Conservation (phyloP, 1,140 invertebrate genomes). For the Aphelinus atriplicis region DNA sequence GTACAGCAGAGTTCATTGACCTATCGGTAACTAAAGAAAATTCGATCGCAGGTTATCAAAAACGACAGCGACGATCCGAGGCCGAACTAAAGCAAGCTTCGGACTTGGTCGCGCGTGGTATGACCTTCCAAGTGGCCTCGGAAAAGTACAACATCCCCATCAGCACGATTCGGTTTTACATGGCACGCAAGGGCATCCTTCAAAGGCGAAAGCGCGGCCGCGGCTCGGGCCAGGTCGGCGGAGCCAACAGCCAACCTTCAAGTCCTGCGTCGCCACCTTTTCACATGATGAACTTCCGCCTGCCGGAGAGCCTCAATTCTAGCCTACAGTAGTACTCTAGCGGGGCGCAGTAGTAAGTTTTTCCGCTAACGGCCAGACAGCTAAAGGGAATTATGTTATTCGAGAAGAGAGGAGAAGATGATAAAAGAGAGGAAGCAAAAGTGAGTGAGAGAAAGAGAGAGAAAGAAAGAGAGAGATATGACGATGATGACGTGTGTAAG, state of each 20-base stretch:
- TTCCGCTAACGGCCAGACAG: too few relatives aligned
- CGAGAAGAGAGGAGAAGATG: neutral
- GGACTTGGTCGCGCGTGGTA: constrained; percentile 80
- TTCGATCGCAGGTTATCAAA: constrained; percentile 59
- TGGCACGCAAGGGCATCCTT: constrained; percentile 83
- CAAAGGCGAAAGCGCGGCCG: constrained; percentile 78
- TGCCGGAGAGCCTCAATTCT: constrained; percentile 69
- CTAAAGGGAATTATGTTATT: too few relatives aligned
- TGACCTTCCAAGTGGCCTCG: constrained; percentile 84
- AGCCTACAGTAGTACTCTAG: constrained; percentile 55
- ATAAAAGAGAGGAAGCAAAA: neutral
- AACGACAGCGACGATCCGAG: constrained; percentile 75
- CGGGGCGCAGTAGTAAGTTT: too few relatives aligned
- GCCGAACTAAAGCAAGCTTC: constrained; percentile 79
- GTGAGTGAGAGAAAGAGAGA: neutral
- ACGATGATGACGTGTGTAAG: constrained; percentile 19
- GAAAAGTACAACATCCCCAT: constrained; percentile 86
- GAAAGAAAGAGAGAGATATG: constrained; percentile 3
- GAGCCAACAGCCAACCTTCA: constrained; percentile 62
- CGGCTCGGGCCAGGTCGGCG: constrained; percentile 57
- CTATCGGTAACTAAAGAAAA: neutral
- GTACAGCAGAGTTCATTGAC: neutral
- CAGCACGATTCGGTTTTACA: constrained; percentile 85
- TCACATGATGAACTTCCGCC: constrained; percentile 79
- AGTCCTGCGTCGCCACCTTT: constrained; percentile 74